These are phyloP conservation scores for Prunella strophiata DNA, from an alignment of 2,797 vertebrate species.

Conservation along the genomic window DNA sequence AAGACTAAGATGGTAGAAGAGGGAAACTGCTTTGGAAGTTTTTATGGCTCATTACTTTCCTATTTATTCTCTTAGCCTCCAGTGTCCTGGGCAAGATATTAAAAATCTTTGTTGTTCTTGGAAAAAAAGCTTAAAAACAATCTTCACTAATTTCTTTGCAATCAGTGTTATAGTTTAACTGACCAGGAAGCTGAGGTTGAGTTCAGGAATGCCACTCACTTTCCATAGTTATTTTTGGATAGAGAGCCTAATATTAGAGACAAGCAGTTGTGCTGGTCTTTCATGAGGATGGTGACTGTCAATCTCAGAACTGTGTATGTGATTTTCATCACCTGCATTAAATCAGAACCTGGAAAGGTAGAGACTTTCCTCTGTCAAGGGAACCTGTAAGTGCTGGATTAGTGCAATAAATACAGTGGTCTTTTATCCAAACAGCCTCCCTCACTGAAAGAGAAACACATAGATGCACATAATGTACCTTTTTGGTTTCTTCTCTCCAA, in stretches of 20 bases:
- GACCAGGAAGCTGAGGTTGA: not conserved
- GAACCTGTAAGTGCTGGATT: slow-evolving; percentile 66
- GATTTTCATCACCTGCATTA: slow-evolving; percentile 32
- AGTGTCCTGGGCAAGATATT: not conserved
- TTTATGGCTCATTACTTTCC: slow-evolving; percentile 33
- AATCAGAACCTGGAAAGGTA: slow-evolving; percentile 61
- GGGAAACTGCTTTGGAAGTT: not conserved
- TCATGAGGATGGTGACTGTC: slow-evolving; percentile 13
- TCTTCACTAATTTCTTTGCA: not conserved
- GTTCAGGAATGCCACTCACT: not conserved
- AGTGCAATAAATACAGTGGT: slow-evolving; percentile 67
- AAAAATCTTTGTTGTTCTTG: not conserved
- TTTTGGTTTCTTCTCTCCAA: slow-evolving; percentile 81
- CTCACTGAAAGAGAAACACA: slow-evolving; percentile 60
- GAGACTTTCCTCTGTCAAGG: not conserved
- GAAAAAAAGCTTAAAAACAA: not conserved
- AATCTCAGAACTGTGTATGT: not conserved
- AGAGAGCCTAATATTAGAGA: not conserved
- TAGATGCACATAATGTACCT: slow-evolving; percentile 73
- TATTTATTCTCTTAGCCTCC: slow-evolving; percentile 13
- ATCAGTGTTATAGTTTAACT: slow-evolving; percentile 6
- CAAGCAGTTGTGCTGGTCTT: slow-evolving; percentile 29
- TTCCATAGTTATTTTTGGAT: not conserved
- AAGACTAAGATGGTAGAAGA: slow-evolving; percentile 2
- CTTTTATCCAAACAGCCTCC: slow-evolving; percentile 76